phyloP scores from a whole-genome alignment of 2,797 vertebrate species.

The Poeciliopsis infans region DNA sequence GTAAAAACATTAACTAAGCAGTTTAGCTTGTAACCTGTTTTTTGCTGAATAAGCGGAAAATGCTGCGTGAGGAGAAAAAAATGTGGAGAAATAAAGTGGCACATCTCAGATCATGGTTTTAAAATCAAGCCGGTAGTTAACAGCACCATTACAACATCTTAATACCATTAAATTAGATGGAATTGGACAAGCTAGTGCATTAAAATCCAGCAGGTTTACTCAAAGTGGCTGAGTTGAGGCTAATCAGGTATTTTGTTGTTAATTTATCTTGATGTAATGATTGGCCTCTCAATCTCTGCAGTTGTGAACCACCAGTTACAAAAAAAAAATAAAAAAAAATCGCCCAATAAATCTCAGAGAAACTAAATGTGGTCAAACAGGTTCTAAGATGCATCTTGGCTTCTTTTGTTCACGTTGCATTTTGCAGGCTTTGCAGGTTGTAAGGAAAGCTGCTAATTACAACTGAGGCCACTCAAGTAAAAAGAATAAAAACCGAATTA shows the following conservation, averaged over 20 bases:
- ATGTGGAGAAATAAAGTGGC: slow-evolving; percentile 1
- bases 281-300: neutral
- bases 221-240: neutral
- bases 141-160: neutral
- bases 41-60: slow-evolving; percentile 8
- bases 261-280: neutral
- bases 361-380: neutral
- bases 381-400: neutral
- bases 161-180: neutral
- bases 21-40: slow-evolving; percentile 3
- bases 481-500: neutral
- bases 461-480: neutral
- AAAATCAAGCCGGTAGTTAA: neutral
- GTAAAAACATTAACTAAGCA: slow-evolving; percentile 4
- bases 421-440: neutral
- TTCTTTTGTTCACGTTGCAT: neutral
- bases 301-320: neutral
- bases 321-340: neutral
- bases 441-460: neutral
- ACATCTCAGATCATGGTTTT: slow-evolving; percentile 3
- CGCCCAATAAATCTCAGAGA: neutral
- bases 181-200: neutral
- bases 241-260: neutral
- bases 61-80: neutral
- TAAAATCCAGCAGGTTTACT: neutral